phyloP scores from a whole-genome alignment of 2,113 vertebrate species.

The Psilopsiagon aurifrons region DNA sequence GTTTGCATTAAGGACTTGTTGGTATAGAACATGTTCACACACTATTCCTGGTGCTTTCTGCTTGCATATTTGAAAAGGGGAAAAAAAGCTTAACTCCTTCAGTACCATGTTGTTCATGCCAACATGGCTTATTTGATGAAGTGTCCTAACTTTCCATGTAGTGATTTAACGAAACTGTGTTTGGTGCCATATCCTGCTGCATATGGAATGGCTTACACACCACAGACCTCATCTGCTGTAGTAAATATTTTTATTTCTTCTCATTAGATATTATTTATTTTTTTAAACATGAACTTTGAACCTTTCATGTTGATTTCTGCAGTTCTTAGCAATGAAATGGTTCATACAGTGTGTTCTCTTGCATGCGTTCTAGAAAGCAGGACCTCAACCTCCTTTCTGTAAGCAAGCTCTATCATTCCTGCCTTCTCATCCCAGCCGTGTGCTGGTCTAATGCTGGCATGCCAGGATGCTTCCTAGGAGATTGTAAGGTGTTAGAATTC shows the following conservation, averaged over 20 bases:
- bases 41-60: background rate
- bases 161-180: background rate
- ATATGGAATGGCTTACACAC: background rate
- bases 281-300: background rate
- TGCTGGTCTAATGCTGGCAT: background rate
- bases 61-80: background rate
- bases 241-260: background rate
- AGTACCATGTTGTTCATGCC: background rate
- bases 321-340: background rate
- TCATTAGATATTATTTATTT: background rate
- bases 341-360: background rate
- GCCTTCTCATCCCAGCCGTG: background rate
- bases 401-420: background rate
- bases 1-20: background rate
- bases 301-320: background rate
- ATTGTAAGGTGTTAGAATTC: background rate
- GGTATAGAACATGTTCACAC: background rate
- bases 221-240: background rate
- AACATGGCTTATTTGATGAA: background rate
- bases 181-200: background rate
- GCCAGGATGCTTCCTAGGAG: background rate
- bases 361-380: background rate
- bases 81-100: background rate
- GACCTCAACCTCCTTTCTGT: fast-evolving
- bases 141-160: background rate